Evolutionary conservation across 1,140 invertebrate genomes (phyloP).

Genomic region (Stegodyphus mimosarum): DNA sequence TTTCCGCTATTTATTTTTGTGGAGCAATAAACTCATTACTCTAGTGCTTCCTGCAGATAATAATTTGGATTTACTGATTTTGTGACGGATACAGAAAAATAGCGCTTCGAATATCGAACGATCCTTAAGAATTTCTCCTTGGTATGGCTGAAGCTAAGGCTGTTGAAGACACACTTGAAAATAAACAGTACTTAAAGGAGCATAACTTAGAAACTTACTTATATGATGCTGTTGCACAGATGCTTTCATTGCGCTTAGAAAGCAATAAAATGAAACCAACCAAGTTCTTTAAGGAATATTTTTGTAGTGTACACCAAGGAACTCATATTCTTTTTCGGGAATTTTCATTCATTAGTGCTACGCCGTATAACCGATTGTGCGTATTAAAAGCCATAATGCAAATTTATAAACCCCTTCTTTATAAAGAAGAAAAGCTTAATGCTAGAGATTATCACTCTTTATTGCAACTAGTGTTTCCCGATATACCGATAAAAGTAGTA

Average conservation of each 20-base stretch:
- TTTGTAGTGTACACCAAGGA: conserved; percentile 59
- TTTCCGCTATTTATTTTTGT: too few species aligned
- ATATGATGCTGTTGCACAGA: conserved; percentile 51
- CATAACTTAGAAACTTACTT: conserved; percentile 42
- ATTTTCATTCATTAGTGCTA: conserved; percentile 47
- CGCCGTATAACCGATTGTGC: conserved; percentile 49
- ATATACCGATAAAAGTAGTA: conserved; percentile 24
- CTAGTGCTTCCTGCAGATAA: too few species aligned
- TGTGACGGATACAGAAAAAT: too few species aligned
- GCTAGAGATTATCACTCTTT: conserved; percentile 51
- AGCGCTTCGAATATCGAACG: too few species aligned
- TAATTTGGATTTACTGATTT: too few species aligned
- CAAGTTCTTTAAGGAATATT: conserved; percentile 56
- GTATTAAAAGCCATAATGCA: conserved; percentile 45
- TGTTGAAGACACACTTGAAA: too few species aligned
- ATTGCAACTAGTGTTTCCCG: conserved; percentile 46
- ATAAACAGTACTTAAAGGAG: conserved; percentile 18
- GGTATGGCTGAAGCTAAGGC: too few species aligned
- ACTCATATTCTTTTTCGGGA: conserved; percentile 56
- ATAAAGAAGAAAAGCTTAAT: conserved; percentile 31
- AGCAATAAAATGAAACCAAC: conserved; percentile 36
- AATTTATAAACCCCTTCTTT: conserved; percentile 51
- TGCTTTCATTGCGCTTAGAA: conserved; percentile 37
- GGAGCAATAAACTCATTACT: too few species aligned
- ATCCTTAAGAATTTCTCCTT: too few species aligned